A percentile compares a stretch with the other conserved stretches of the same genome.
phyloP scores from a whole-genome alignment of 2,113 vertebrate species.

The Nipponia nippon region DNA sequence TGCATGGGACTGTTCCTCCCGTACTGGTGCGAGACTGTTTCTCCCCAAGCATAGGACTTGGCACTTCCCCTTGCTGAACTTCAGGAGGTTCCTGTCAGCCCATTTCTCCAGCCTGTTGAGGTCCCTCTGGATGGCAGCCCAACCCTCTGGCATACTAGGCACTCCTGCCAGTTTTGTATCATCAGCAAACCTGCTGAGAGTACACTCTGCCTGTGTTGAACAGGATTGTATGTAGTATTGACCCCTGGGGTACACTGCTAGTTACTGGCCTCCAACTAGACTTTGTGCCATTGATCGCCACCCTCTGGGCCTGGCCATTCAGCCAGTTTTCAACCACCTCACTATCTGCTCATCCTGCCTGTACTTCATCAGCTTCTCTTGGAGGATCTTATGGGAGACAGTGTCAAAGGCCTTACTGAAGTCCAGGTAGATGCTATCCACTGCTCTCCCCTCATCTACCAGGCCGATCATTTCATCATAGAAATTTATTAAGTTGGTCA shows the following conservation, averaged over 20 bases:
- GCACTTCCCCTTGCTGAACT: not conserved
- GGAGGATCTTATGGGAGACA: not conserved
- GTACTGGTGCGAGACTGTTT: too few species aligned
- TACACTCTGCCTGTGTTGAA: fast-evolving
- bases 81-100: not conserved
- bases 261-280: not conserved
- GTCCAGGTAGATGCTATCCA: not conserved
- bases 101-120: not conserved
- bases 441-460: not conserved
- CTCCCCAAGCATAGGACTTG: not conserved
- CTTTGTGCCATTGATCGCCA: not conserved
- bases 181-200: not conserved
- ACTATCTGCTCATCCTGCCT: not conserved
- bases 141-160: not conserved
- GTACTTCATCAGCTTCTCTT: not conserved
- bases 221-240: not conserved
- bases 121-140: not conserved
- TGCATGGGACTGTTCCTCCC: not conserved
- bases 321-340: too few species aligned
- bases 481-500: not conserved
- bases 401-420: not conserved
- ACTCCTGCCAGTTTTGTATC: not conserved
- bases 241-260: not conserved
- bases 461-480: not conserved
- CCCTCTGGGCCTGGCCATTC: not conserved